These are phyloP conservation scores for Holacanthus passer DNA, from an alignment of 2,113 vertebrate genomes.

Conservation along the genomic window DNA sequence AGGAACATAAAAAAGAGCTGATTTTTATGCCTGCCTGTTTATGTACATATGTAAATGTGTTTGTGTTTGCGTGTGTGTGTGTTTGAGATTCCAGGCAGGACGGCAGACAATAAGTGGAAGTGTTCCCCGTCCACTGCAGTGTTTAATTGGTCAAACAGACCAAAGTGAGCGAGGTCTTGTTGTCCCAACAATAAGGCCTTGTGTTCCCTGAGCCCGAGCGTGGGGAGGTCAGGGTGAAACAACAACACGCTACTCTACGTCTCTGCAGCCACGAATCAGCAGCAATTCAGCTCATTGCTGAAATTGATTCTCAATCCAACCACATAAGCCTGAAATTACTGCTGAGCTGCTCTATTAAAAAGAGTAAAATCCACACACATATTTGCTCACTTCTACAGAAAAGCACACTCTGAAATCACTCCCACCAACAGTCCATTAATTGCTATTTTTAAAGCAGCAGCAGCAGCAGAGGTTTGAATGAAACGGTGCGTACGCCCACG, in stretches of 20 bases:
- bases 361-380: slow-evolving; percentile 3
- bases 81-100: slow-evolving; percentile 49
- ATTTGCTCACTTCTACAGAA: slow-evolving; percentile 4
- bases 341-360: slow-evolving; percentile 30
- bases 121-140: slow-evolving; percentile 55
- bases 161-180: slow-evolving; percentile 53
- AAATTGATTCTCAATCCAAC: slow-evolving; percentile 40
- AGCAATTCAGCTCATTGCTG: slow-evolving; percentile 1
- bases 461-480: slow-evolving; percentile 16
- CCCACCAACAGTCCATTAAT: slow-evolving; percentile 23
- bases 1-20: background rate
- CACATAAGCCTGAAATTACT: slow-evolving; percentile 38
- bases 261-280: slow-evolving; percentile 34
- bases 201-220: slow-evolving; percentile 49
- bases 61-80: slow-evolving; percentile 32
- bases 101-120: slow-evolving; percentile 73
- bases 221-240: slow-evolving; percentile 60
- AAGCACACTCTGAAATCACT: slow-evolving; percentile 40
- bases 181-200: slow-evolving; percentile 63
- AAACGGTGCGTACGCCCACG: background rate
- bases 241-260: slow-evolving; percentile 50
- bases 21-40: background rate
- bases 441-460: slow-evolving; percentile 26
- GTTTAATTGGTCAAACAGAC: slow-evolving; percentile 74
- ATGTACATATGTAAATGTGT: slow-evolving; percentile 8